Conservation (phyloP, 2,888 invertebrate species). For the Lasioglossum marginatum region DNA sequence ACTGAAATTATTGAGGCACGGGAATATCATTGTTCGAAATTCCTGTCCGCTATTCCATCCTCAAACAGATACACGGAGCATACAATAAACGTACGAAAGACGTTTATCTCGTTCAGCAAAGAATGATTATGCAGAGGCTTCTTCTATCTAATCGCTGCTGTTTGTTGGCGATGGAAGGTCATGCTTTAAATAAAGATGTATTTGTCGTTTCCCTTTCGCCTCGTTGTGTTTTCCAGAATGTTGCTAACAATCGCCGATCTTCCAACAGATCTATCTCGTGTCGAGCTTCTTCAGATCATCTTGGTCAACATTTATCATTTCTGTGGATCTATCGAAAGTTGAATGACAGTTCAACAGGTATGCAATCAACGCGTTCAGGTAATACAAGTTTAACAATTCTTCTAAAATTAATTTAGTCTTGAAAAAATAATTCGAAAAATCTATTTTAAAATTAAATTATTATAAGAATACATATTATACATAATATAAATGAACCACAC, state of each 20-base stretch:
- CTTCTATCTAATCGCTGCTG: constrained; percentile 56
- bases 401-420: too few species aligned
- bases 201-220: constrained; percentile 3
- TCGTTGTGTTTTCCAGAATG: background rate
- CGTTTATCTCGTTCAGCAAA: constrained; percentile 40
- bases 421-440: too few species aligned
- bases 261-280: background rate
- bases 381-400: too few species aligned
- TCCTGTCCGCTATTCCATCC: constrained; percentile 20
- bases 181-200: constrained; percentile 42
- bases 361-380: background rate
- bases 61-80: constrained; percentile 39
- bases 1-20: background rate
- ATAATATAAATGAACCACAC: too few species aligned
- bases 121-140: constrained; percentile 50
- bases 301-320: background rate
- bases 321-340: background rate
- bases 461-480: too few species aligned
- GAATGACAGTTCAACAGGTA: background rate
- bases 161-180: constrained; percentile 51
- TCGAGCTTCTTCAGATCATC: background rate
- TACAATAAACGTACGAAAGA: constrained; percentile 35
- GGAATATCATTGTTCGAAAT: constrained; percentile 16
- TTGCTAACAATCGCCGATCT: background rate
- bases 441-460: too few species aligned